These are phyloP conservation scores for Bujurquina vittata DNA, from an alignment of 2,113 vertebrate genomes.

Conservation along the genomic window DNA sequence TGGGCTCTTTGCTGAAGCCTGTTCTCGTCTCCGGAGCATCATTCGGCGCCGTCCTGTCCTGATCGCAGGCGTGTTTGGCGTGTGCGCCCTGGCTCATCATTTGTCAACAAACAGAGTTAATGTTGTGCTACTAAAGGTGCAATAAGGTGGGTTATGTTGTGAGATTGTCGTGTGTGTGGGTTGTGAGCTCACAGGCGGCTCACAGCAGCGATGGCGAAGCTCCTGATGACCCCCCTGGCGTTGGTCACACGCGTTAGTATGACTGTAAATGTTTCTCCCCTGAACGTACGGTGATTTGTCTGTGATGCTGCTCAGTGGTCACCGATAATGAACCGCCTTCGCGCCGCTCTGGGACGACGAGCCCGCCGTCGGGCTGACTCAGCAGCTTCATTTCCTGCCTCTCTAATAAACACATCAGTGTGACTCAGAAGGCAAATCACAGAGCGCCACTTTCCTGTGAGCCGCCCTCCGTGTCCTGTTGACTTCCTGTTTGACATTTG, in stretches of 20 bases:
- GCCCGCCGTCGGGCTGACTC: not conserved
- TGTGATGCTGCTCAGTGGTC: not conserved
- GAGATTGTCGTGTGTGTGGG: not conserved
- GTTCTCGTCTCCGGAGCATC: not conserved
- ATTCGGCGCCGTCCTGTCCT: not conserved
- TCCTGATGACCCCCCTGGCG: not conserved
- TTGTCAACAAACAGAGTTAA: not conserved
- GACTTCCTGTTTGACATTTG: conserved; percentile 19
- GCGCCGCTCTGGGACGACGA: not conserved
- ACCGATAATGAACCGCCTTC: not conserved
- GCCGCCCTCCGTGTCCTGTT: not conserved
- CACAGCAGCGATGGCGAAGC: not conserved
- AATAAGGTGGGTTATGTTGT: not conserved
- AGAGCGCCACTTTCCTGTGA: not conserved
- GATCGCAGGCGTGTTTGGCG: too few species aligned
- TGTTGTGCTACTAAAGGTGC: not conserved
- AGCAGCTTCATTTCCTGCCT: conserved; percentile 18
- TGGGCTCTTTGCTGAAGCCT: not conserved
- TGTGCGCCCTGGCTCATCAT: too few species aligned
- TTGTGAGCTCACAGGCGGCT: too few species aligned
- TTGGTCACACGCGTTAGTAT: not conserved
- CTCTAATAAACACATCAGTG: conserved; percentile 15
- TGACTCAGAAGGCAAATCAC: conserved; percentile 32
- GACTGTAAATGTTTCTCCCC: not conserved
- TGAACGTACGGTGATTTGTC: not conserved